Percentiles rank a stretch among this genome's conserved stretches.
These are phyloP conservation scores for Nebria brevicollis DNA, from an alignment of 2,888 invertebrate species.

Conservation along the genomic window DNA sequence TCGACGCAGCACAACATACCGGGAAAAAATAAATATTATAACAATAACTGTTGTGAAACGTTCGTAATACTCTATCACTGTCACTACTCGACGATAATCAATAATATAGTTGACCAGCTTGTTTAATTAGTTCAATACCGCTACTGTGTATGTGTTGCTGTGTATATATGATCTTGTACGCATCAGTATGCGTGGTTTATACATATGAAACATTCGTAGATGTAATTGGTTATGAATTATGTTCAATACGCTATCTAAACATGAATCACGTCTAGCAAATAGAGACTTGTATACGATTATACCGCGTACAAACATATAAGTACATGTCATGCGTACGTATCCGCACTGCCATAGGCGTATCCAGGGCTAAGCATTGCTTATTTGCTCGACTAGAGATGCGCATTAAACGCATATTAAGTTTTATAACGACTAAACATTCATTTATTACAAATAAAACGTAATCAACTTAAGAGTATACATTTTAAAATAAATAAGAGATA, in stretches of 20 bases:
- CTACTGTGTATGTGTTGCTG: conserved; percentile 6
- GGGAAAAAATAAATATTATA: conserved; percentile 14
- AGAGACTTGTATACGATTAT: conserved; percentile 35
- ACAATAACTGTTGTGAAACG: conserved; percentile 1
- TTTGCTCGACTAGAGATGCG: too few species aligned
- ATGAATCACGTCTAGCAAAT: conserved; percentile 44
- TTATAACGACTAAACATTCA: too few species aligned
- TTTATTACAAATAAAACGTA: too few species aligned
- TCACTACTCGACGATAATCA: conserved; percentile 18
- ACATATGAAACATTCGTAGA: conserved; percentile 21
- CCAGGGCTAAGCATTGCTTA: background rate
- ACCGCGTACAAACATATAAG: background rate
- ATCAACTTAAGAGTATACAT: too few species aligned
- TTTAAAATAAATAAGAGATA: too few species aligned
- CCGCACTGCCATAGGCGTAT: background rate
- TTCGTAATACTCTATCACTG: conserved; percentile 14
- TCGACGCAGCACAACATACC: conserved; percentile 7
- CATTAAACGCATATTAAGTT: too few species aligned
- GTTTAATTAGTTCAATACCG: conserved; percentile 32
- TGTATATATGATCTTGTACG: conserved; percentile 29
- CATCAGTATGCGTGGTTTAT: conserved; percentile 23
- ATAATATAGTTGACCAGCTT: conserved; percentile 22
- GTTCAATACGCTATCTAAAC: conserved; percentile 39
- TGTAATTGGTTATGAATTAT: conserved; percentile 46
- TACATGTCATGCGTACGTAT: background rate